Percentiles rank a stretch among this genome's conserved stretches.
These are phyloP conservation scores for Sebastes hopkinsi DNA, from an alignment of 2,797 vertebrate genomes.

Conservation along the genomic window DNA sequence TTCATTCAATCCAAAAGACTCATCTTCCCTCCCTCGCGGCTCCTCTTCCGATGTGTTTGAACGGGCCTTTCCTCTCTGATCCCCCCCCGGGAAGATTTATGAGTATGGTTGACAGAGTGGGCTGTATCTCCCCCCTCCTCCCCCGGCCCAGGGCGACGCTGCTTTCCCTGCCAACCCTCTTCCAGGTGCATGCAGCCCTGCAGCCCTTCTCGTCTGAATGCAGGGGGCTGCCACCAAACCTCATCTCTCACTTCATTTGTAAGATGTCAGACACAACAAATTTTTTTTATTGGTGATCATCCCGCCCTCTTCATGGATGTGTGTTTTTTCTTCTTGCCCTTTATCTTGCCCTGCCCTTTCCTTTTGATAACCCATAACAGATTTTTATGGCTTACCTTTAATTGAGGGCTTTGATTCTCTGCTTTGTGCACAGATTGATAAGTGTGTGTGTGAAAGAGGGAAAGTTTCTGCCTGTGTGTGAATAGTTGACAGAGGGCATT, in stretches of 20 bases:
- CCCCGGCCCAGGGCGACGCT: slow-evolving; percentile 61
- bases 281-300: slow-evolving; percentile 57
- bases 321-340: slow-evolving; percentile 29
- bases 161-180: slow-evolving; percentile 62
- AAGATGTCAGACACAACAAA: slow-evolving; percentile 73
- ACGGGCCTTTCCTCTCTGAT: slow-evolving; percentile 66
- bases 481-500: slow-evolving; percentile 13
- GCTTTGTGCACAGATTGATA: slow-evolving; percentile 17
- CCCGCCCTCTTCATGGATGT: slow-evolving; percentile 39
- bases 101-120: slow-evolving; percentile 74
- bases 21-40: slow-evolving; percentile 48
- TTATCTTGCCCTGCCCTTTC: slow-evolving; percentile 14
- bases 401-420: slow-evolving; percentile 13
- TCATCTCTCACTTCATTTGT: slow-evolving; percentile 75
- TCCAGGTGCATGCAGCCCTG: slow-evolving; percentile 82
- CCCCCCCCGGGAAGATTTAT: slow-evolving; percentile 76
- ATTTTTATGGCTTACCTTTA: slow-evolving; percentile 46
- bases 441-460: neutral
- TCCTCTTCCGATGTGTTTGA: slow-evolving; percentile 72
- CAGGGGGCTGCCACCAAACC: slow-evolving; percentile 36
- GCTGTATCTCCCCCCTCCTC: slow-evolving; percentile 32
- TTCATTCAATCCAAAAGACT: slow-evolving; percentile 37
- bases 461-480: neutral
- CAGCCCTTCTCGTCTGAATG: slow-evolving; percentile 58
- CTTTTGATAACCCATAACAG: slow-evolving; percentile 41